phyloP scores from a whole-genome alignment of 2,113 vertebrate species.

The Serilophus lunatus region DNA sequence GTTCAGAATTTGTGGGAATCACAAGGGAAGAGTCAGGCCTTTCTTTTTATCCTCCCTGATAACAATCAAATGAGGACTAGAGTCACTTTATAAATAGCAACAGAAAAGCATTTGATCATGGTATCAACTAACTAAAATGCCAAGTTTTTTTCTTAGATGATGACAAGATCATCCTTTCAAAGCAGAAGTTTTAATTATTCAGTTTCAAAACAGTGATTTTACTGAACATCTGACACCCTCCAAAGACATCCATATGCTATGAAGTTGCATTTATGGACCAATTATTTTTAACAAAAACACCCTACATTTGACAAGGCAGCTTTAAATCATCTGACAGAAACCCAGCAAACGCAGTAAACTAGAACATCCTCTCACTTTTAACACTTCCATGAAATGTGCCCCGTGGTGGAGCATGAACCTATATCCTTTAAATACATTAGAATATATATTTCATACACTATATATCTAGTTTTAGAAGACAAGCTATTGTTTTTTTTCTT shows the following conservation, averaged over 20 bases:
- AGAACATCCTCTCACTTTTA: background rate
- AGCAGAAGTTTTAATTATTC: conserved; percentile 23
- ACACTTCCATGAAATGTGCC: background rate
- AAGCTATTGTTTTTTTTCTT: background rate
- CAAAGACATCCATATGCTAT: background rate
- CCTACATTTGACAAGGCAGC: background rate
- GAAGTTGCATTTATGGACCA: background rate
- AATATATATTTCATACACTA: background rate
- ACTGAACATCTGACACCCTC: background rate
- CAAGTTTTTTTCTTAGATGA: background rate
- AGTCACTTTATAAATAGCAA: background rate
- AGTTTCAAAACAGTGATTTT: background rate
- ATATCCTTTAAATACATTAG: background rate
- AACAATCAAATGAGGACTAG: background rate
- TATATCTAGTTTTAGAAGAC: background rate
- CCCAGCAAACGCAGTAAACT: background rate
- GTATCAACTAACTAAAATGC: background rate
- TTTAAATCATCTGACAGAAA: background rate
- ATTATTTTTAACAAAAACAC: background rate
- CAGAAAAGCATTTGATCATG: conserved; percentile 31
- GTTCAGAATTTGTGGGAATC: background rate
- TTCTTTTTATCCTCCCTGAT: background rate
- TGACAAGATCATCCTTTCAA: conserved; percentile 11
- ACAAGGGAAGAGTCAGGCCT: background rate
- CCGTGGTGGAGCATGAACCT: background rate